Evolutionary conservation across 2,888 invertebrate species (phyloP), one percentile per base, ranked within the genome.

Genomic region (Sesamia inferens): DNA sequence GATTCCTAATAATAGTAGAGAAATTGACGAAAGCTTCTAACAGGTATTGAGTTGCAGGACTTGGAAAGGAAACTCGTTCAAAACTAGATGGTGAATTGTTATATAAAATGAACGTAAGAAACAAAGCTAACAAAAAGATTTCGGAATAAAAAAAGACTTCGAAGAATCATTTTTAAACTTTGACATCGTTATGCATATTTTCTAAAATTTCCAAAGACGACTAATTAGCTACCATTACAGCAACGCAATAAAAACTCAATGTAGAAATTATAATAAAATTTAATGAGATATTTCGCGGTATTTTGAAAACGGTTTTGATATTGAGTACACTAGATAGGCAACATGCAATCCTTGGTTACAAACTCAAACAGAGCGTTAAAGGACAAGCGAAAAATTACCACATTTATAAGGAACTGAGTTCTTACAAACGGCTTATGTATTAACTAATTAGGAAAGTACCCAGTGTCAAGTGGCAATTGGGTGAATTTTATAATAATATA

Each of bases 311-410:
- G 13, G 63, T 90, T 92, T 86, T 91, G 86, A 83, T 91, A 90
- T 91, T 89, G 85, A 88, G 67, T 71, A 79, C 75, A 70, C 70
- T 87, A 87, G 89, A 90, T 87, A 85, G 88, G 85, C 83, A 79
- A 76, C 81, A 77, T 80, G 88, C 89, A 91, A 92, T 93, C 93
- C 93, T 94, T 94, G 93, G 90, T 90, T 87, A 83, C 88, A 84
- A 84, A 85, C 90, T 86, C 88, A 92, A 94, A 81, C 91, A 94
- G 94, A 94, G 94, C 94, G 93, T 93, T 92, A 92, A 94, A 92
- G 92, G 91, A 91, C 91, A 88, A 85, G 68, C 76, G 77, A 68
- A 82, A 81, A 82, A 87, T 90, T 89, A 77, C 87, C 68, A 75
- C 83, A 88, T 78, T 76, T 79, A 72, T 64, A 82, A 88, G 86